Evolutionary conservation across 2,888 invertebrate species (phyloP).

Genomic region (Pediacus dermestoides): DNA sequence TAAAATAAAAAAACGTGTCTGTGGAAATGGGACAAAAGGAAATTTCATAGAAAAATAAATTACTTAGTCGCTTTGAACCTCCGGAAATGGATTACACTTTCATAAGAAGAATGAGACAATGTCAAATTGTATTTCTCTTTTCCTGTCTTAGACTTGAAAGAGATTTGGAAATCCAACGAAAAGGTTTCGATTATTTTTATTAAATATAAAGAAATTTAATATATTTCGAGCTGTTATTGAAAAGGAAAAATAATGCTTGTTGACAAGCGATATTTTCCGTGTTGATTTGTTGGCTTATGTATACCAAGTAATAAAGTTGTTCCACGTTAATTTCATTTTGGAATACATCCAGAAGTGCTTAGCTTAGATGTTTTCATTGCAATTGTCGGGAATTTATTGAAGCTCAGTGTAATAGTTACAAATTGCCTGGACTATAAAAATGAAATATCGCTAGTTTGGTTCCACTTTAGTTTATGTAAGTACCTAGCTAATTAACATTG

Average conservation of each 20-base stretch:
- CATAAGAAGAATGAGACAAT: slow-evolving; percentile 27
- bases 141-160: no score
- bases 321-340: slow-evolving; percentile 2
- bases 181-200: no score
- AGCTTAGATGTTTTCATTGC: slow-evolving; percentile 31
- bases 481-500: no score
- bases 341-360: background rate
- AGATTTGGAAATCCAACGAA: no score
- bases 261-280: no score
- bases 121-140: slow-evolving; percentile 14
- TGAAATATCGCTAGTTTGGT: no score
- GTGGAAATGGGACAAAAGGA: slow-evolving; percentile 21
- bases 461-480: no score
- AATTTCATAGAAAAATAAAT: slow-evolving; percentile 28
- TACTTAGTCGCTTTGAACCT: slow-evolving; percentile 23
- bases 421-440: slow-evolving; percentile 36
- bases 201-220: no score
- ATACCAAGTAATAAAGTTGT: no score
- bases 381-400: slow-evolving; percentile 33
- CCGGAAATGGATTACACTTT: slow-evolving; percentile 26
- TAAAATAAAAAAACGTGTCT: slow-evolving; percentile 3
- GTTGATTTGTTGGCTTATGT: no score
- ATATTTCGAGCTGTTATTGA: no score
- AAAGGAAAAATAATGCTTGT: no score
- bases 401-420: slow-evolving; percentile 35